phyloP scores from a whole-genome alignment of 1,140 invertebrate species.

The Drosophila micromelanica region DNA sequence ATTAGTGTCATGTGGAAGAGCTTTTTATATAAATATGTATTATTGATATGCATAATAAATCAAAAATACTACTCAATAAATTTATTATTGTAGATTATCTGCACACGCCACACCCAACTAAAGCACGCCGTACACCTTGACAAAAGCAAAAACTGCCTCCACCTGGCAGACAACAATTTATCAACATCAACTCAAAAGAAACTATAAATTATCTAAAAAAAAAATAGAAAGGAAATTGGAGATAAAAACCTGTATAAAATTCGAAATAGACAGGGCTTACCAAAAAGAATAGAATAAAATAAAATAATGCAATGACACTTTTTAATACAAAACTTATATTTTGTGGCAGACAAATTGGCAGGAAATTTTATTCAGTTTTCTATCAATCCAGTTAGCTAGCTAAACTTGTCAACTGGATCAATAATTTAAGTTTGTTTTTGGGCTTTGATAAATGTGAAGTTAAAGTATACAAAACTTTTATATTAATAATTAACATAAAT shows the following conservation, averaged over 20 bases:
- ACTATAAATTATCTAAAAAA: slow-evolving; percentile 66
- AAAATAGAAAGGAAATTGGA: slow-evolving; percentile 4
- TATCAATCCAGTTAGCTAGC: too few species aligned
- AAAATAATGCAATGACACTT: slow-evolving; percentile 10
- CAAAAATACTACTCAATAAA: slow-evolving; percentile 80
- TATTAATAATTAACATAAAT: too few species aligned
- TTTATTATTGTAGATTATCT: slow-evolving; percentile 81
- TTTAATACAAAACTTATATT: neutral
- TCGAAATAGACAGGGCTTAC: neutral
- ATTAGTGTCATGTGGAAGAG: slow-evolving; percentile 72
- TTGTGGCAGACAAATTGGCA: too few species aligned
- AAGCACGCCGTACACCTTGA: slow-evolving; percentile 51
- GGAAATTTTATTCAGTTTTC: too few species aligned
- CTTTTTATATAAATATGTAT: slow-evolving; percentile 62
- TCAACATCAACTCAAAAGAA: slow-evolving; percentile 67
- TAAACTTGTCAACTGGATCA: too few species aligned
- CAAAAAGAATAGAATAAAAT: slow-evolving; percentile 2
- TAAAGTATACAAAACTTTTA: too few species aligned
- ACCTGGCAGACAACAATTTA: slow-evolving; percentile 70
- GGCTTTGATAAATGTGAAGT: too few species aligned
- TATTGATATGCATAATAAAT: slow-evolving; percentile 79
- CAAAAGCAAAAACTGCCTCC: slow-evolving; percentile 68
- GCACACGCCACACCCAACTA: slow-evolving; percentile 21
- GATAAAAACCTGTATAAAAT: slow-evolving; percentile 24
- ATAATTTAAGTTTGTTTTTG: too few species aligned